Conservation (phyloP, 2,888 invertebrate species). For the Auanema sp. region DNA sequence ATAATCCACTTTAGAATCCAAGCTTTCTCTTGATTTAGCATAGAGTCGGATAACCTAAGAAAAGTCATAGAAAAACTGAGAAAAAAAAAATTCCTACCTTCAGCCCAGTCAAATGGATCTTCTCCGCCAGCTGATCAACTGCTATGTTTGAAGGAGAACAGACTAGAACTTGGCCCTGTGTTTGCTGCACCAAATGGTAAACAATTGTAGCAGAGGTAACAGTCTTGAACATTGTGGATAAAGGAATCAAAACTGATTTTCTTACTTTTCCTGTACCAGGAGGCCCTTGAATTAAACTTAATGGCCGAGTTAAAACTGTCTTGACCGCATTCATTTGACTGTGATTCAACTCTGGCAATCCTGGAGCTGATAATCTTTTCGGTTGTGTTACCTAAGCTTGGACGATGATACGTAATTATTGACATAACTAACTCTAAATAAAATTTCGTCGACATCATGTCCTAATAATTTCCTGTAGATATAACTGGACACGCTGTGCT, state of each 20-base stretch:
- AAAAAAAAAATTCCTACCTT: slow-evolving; percentile 69
- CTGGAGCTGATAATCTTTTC: slow-evolving; percentile 85
- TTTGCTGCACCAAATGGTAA: slow-evolving; percentile 92
- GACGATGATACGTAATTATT: too few relatives aligned
- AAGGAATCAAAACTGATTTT: background rate
- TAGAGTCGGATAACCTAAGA: slow-evolving; percentile 78
- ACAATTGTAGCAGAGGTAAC: slow-evolving; percentile 99
- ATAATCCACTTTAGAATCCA: slow-evolving; percentile 95
- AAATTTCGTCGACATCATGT: slow-evolving; percentile 68
- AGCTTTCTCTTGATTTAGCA: slow-evolving; percentile 95
- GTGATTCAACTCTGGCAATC: slow-evolving; percentile 93
- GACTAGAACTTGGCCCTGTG: slow-evolving; percentile 76
- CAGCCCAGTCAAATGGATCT: slow-evolving; percentile 93
- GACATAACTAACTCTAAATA: slow-evolving; percentile 65
- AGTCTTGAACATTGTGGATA: slow-evolving; percentile 72
- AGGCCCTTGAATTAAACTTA: slow-evolving; percentile 87
- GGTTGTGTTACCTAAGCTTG: slow-evolving; percentile 76
- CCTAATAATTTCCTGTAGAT: slow-evolving; percentile 95
- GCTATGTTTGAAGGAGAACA: slow-evolving; percentile 99
- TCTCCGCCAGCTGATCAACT: slow-evolving; percentile 97
- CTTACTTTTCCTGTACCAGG: slow-evolving; percentile 48
- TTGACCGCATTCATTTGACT: slow-evolving; percentile 98
- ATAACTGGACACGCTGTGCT: slow-evolving; percentile 92
- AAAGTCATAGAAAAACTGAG: background rate
- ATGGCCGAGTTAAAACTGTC: slow-evolving; percentile 90